phyloP scores from a whole-genome alignment of 2,113 vertebrate genomes.

The Neomonachus schauinslandi region DNA sequence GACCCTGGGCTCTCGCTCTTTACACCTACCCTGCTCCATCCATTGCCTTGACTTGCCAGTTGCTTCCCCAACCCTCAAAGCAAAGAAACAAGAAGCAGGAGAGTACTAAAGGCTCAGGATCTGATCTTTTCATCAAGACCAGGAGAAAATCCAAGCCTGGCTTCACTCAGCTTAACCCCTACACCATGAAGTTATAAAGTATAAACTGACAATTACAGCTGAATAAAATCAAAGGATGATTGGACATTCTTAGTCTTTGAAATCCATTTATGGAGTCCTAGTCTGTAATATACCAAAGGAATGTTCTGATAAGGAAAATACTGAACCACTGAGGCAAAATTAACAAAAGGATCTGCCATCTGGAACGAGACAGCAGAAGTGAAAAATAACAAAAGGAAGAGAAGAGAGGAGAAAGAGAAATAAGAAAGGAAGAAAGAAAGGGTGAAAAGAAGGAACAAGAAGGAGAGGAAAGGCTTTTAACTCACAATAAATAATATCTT shows the following conservation, averaged over 20 bases:
- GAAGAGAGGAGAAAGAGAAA: neutral
- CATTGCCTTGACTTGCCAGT: constrained; percentile 68
- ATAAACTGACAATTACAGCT: constrained; percentile 50
- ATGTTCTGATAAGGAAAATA: neutral
- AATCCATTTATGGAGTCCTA: neutral
- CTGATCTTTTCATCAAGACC: constrained; percentile 59
- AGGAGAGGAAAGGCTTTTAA: neutral
- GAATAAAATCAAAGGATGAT: constrained; percentile 45
- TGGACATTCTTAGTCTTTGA: neutral
- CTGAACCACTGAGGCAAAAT: neutral
- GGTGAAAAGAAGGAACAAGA: neutral
- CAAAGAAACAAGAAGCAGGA: constrained; percentile 68
- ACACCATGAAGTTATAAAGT: constrained; percentile 43
- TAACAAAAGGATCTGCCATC: neutral
- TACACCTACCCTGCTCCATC: constrained; percentile 67
- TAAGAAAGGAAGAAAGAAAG: neutral
- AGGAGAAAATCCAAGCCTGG: constrained; percentile 49
- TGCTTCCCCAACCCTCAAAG: constrained; percentile 66
- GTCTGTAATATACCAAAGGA: neutral
- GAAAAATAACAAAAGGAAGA: neutral
- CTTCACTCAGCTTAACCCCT: constrained; percentile 57
- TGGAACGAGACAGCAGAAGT: neutral
- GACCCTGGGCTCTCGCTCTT: constrained; percentile 53
- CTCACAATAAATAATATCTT: neutral
- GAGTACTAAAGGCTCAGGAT: constrained; percentile 6